Conservation (phyloP, 2,888 invertebrate genomes). For the Cephus nigrinus region DNA sequence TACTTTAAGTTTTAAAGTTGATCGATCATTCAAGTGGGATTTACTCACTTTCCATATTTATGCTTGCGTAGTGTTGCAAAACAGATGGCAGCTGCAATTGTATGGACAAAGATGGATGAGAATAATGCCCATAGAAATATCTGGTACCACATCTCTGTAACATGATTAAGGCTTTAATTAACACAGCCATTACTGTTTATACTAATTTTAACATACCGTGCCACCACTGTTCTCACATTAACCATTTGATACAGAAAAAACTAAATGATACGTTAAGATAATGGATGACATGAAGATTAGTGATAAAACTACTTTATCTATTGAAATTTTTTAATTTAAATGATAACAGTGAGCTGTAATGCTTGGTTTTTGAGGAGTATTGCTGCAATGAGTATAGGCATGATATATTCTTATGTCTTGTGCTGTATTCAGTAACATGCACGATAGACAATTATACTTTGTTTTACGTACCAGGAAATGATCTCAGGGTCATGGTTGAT, state of each 20-base stretch:
- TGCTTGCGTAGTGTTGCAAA: conserved; percentile 93
- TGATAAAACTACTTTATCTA: not conserved
- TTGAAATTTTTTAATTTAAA: not conserved
- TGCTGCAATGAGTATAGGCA: not conserved
- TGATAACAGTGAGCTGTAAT: not conserved
- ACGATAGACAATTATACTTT: conserved; percentile 6
- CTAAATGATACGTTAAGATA: not conserved
- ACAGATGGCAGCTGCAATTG: conserved; percentile 89
- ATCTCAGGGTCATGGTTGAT: conserved; percentile 38
- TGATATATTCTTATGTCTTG: not conserved
- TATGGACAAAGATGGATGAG: conserved; percentile 93
- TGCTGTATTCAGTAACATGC: not conserved
- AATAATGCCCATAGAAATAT: conserved; percentile 96
- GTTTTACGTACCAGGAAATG: conserved; percentile 47
- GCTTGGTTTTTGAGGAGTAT: not conserved
- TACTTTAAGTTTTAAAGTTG: not conserved
- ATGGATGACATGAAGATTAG: not conserved
- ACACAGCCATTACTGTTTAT: not conserved
- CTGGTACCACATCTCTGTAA: conserved; percentile 97
- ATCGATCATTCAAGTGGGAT: not conserved
- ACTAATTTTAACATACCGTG: not conserved
- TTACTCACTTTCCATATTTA: conserved; percentile 80
- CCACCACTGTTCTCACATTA: not conserved
- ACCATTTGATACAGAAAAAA: not conserved
- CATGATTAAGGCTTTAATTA: not conserved